Evolutionary conservation across 2,113 vertebrate genomes (phyloP), one percentile per base, ranked within the genome.

Genomic region (Anguilla japonica): DNA sequence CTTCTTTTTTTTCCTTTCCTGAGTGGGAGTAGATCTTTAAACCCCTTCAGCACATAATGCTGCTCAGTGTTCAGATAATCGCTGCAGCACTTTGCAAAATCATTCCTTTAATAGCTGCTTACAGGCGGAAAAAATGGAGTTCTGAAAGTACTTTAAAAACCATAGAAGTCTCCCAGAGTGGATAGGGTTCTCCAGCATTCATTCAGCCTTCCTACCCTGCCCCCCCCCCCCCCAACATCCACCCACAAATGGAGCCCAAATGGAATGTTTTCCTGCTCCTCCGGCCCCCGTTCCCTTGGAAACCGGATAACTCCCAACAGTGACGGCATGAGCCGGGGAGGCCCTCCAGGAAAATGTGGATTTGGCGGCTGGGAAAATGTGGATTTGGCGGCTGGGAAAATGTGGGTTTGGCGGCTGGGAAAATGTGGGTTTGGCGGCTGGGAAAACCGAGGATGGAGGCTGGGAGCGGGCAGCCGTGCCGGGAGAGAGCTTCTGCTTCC

Each of bases 191-290:
- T 34, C 34, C 34, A 34, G 34, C 34, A 34, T 34, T 34, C 34
- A 34, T 34, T 34, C 34, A 34, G 34, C 34, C 34, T 34, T 34
- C 81, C 88, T 88, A 88, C 89, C 83, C 85, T 92, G 91, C 89
- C 90, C 90, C 88, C 89, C 34, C 1, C 56, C 75, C 87, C 86
- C 85, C 87, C n/a, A n/a, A n/a, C n/a, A n/a, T n/a, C n/a, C n/a
- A n/a, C n/a, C 89, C 89, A 88, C 90, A 67, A 34, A 34, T 34
- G 26, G 57, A 86, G 84, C 82, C 80, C 90, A 84, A 86, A 90
- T 88, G 89, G 84, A 90, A 91, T 92, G 90, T 92, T 94, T 90
- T 92, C 84, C 87, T 89, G 91, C 89, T 92, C 67, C 84, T 83
- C 60, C 46, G 46, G 86, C 78, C 71, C 34, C 84, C 87, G 92